Base-by-base conservation (phyloP, 2,888 invertebrate genomes). In the Lysandra coridon region DNA sequence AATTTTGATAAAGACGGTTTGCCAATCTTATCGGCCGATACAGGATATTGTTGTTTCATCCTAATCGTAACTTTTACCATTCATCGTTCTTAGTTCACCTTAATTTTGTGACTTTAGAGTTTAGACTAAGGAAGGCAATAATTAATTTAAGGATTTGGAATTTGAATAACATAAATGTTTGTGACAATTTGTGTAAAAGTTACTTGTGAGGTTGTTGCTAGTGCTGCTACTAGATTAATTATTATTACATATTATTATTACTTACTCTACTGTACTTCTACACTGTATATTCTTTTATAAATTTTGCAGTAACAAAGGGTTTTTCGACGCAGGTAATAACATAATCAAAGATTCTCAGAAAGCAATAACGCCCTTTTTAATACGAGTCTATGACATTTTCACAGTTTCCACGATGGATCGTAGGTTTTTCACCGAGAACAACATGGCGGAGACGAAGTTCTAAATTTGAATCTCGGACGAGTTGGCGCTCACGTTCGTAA, bases 381-480 rank as follows among this genome's bases (percentile, higher is more conserved):
- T 30, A 75, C 49, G 85, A 87, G 83, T 87, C 85, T 85, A 87
- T 87, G 88, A 89, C 90, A 90, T 87, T 88, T 88, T 87, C 87
- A 87, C 87, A 84, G 86, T 85, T 90, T 89, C 87, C 87, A 88
- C 86, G 86, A 90, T 90, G 89, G 91, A 89, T 92, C 88, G 91
- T 93, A 91, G 92, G 90, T 93, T 94, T 94, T 93, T 92, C 93
- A 91, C 91, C 85, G 89, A 91, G 90, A 92, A 90, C 94, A 94
- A 94, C 94, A 94, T 94, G 94, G 94, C 94, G 94, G 93, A 91
- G 93, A 91, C 92, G 92, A 91, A 88, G 92, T 93, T 94, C 94
- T 94, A 94, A 92, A 91, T 94, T 94, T 93, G 94, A 93, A 94
- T 92, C 94, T 93, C 94, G 94, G 94, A 92, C 94, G 94, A 93